A percentile compares a stretch with the other conserved stretches of the same genome.
phyloP scores from a whole-genome alignment of 2,797 vertebrate genomes.

The Cottoperca gobio region DNA sequence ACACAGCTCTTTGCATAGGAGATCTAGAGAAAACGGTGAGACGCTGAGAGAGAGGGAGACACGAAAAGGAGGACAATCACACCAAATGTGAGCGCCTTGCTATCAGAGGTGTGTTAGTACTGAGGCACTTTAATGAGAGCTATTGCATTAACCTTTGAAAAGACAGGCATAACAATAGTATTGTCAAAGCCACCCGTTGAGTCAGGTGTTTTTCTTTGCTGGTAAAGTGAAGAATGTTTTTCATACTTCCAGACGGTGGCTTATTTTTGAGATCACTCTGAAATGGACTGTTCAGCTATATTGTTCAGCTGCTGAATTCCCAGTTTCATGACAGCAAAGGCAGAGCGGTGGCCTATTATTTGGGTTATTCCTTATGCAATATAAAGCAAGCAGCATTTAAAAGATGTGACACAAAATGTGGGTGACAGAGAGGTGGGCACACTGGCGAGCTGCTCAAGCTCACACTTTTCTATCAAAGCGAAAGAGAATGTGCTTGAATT shows the following conservation, averaged over 20 bases:
- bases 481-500: conserved; percentile 22
- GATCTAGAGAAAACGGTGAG: conserved; percentile 24
- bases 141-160: conserved; percentile 63
- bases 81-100: conserved; percentile 48
- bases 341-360: conserved; percentile 31
- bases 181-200: conserved; percentile 34
- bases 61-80: conserved; percentile 31
- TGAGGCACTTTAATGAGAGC: conserved; percentile 60
- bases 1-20: conserved; percentile 12
- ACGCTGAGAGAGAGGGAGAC: background rate
- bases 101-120: conserved; percentile 38
- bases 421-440: conserved; percentile 20
- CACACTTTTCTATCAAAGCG: conserved; percentile 37
- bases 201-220: conserved; percentile 51
- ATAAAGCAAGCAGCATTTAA: conserved; percentile 51
- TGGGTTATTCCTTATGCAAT: conserved; percentile 38
- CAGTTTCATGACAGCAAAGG: conserved; percentile 36
- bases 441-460: conserved; percentile 22
- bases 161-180: conserved; percentile 49
- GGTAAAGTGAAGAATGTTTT: conserved; percentile 38
- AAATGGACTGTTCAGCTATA: conserved; percentile 47
- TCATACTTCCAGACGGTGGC: conserved; percentile 42
- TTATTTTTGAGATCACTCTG: conserved; percentile 51
- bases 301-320: conserved; percentile 44
- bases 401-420: conserved; percentile 46